A percentile compares a stretch with the other conserved stretches of the same genome.
phyloP scores from a whole-genome alignment of 92 coral and sea anemone species.

The Siderastrea radians region DNA sequence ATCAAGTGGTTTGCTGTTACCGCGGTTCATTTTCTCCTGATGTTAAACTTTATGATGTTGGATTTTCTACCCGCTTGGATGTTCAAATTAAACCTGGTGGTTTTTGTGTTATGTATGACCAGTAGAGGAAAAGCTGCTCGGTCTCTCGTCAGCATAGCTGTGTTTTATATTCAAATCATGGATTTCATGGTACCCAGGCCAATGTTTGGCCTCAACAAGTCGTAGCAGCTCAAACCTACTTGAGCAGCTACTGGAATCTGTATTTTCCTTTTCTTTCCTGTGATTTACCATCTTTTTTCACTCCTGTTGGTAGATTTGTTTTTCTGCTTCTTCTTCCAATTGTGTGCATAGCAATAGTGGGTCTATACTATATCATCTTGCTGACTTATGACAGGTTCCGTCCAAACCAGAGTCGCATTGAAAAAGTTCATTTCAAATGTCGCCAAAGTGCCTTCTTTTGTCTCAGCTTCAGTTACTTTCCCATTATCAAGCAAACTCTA shows the following conservation, averaged over 20 bases:
- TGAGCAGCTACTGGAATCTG: constrained; percentile 80
- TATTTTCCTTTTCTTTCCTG: constrained; percentile 74
- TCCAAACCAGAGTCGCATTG: constrained; percentile 26
- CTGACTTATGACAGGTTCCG: constrained; percentile 21
- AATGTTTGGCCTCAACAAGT: constrained; percentile 75
- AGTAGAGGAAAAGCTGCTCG: constrained; percentile 46
- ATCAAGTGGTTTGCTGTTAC: constrained; percentile 54
- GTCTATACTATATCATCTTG: constrained; percentile 39
- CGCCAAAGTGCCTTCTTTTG: constrained; percentile 65
- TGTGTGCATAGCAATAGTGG: constrained; percentile 28
- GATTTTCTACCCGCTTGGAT: constrained; percentile 72
- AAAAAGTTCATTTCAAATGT: constrained; percentile 46
- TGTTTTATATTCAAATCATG: constrained; percentile 80
- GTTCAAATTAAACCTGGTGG: constrained; percentile 61
- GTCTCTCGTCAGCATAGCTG: constrained; percentile 67
- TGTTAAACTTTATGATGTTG: constrained; percentile 46
- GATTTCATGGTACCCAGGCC: constrained; percentile 78
- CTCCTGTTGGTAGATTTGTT: constrained; percentile 64
- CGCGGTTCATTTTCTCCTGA: constrained; percentile 51
- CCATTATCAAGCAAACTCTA: constrained; percentile 68
- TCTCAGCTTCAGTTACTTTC: constrained; percentile 77
- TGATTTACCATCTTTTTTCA: constrained; percentile 59
- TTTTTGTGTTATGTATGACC: constrained; percentile 64
- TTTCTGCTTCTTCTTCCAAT: constrained; percentile 69
- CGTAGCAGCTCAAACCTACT: constrained; percentile 55